These are phyloP conservation scores for Penaeus vannamei DNA, from an alignment of 1,140 invertebrate genomes.

Conservation along the genomic window DNA sequence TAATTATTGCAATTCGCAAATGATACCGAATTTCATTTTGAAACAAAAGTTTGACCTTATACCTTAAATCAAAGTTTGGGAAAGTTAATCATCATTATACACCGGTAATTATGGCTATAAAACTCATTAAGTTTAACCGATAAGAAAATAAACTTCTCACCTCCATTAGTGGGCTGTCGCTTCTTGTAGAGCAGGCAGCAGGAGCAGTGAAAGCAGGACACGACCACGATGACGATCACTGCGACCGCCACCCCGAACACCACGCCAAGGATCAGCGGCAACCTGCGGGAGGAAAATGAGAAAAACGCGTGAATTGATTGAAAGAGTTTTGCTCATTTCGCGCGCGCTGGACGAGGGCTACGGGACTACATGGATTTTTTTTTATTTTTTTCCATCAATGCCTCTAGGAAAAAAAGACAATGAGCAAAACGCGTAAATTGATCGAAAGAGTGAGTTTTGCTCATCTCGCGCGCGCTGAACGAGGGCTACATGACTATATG, in stretches of 20 bases:
- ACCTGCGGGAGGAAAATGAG: conserved; percentile 66
- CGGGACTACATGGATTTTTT: too few species aligned
- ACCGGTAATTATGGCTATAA: too few species aligned
- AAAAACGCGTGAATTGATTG: background rate
- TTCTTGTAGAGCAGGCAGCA: conserved; percentile 71
- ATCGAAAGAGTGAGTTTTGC: background rate
- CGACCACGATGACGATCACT: conserved; percentile 69
- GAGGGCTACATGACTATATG: background rate
- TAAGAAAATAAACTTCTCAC: conserved; percentile 47
- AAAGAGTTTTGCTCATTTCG: background rate
- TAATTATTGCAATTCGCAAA: too few species aligned
- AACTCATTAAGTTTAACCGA: too few species aligned
- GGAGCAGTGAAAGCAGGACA: conserved; percentile 70
- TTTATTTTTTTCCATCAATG: too few species aligned
- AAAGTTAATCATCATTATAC: too few species aligned
- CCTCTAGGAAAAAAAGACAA: too few species aligned
- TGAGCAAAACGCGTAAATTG: background rate
- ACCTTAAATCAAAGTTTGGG: too few species aligned
- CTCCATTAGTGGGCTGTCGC: conserved; percentile 68
- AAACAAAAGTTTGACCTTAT: too few species aligned
- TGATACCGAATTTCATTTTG: too few species aligned
- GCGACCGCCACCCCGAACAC: conserved; percentile 70
- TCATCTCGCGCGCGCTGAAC: conserved; percentile 1
- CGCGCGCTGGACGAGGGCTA: background rate
- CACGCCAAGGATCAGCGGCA: conserved; percentile 70